Evolutionary conservation across 2,113 vertebrate species (phyloP).

Genomic region (Pteruthius melanotis): DNA sequence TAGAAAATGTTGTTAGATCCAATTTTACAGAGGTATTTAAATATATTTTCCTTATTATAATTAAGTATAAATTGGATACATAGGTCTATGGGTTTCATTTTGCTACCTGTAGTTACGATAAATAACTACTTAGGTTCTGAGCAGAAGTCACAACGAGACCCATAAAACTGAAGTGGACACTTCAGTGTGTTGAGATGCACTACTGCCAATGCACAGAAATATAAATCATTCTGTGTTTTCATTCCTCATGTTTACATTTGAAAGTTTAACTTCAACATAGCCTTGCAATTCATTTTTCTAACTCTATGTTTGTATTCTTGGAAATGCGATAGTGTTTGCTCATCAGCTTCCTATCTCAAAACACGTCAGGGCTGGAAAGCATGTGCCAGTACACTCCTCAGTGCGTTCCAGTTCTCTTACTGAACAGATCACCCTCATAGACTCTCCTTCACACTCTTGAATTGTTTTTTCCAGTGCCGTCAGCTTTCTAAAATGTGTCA

Average conservation of each 20-base stretch:
- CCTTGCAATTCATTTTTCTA: background rate
- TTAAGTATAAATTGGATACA: background rate
- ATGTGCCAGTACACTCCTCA: background rate
- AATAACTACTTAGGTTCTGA: background rate
- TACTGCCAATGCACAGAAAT: background rate
- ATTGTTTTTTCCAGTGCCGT: background rate
- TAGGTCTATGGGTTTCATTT: background rate
- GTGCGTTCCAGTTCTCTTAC: background rate
- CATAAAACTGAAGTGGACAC: background rate
- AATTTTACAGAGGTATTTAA: background rate
- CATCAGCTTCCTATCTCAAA: conserved; percentile 25
- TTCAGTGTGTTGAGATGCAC: background rate
- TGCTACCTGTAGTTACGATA: background rate
- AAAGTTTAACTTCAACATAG: background rate
- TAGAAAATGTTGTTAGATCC: background rate
- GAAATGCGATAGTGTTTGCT: background rate
- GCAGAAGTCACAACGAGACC: background rate
- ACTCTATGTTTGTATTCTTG: background rate
- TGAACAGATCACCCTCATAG: background rate
- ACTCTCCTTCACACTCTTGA: background rate
- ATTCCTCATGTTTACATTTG: background rate
- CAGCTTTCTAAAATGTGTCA: conserved; percentile 25
- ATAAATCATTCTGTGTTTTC: background rate
- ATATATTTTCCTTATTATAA: background rate
- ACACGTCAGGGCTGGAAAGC: background rate